These are phyloP conservation scores for Cyanoderma ruficeps DNA, from an alignment of 2,113 vertebrate species.

Conservation along the genomic window DNA sequence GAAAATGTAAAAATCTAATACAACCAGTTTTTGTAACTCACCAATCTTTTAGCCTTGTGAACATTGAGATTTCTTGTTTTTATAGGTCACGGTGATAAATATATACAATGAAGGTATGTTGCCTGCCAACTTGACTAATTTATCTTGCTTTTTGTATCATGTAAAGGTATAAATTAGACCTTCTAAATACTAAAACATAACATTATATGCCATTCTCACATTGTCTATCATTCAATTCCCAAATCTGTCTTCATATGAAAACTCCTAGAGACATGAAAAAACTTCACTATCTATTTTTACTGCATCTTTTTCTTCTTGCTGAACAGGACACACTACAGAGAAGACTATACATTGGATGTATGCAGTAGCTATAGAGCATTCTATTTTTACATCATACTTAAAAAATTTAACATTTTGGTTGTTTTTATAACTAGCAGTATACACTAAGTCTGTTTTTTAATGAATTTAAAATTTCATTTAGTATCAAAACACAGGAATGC, in stretches of 20 bases:
- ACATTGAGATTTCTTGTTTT: neutral
- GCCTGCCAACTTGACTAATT: neutral
- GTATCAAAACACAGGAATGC: neutral
- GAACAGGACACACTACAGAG: neutral
- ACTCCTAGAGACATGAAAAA: neutral
- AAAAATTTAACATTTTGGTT: neutral
- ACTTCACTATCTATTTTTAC: neutral
- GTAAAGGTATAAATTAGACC: neutral
- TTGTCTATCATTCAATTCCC: neutral
- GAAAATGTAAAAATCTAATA: neutral
- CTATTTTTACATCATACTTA: neutral
- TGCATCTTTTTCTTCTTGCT: neutral
- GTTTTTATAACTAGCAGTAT: neutral
- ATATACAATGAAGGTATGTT: neutral
- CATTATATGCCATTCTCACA: neutral
- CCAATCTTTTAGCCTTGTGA: neutral
- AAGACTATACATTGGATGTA: neutral
- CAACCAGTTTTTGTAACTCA: neutral
- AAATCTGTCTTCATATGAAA: neutral
- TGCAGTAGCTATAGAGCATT: neutral
- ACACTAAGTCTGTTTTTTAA: neutral
- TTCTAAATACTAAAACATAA: neutral
- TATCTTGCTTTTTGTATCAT: neutral
- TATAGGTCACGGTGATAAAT: neutral
- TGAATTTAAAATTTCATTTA: neutral